Percentiles rank a stretch among this genome's conserved stretches.
These are phyloP conservation scores for Urosaurus nigricauda DNA, from an alignment of 2,797 vertebrate genomes.

Conservation along the genomic window DNA sequence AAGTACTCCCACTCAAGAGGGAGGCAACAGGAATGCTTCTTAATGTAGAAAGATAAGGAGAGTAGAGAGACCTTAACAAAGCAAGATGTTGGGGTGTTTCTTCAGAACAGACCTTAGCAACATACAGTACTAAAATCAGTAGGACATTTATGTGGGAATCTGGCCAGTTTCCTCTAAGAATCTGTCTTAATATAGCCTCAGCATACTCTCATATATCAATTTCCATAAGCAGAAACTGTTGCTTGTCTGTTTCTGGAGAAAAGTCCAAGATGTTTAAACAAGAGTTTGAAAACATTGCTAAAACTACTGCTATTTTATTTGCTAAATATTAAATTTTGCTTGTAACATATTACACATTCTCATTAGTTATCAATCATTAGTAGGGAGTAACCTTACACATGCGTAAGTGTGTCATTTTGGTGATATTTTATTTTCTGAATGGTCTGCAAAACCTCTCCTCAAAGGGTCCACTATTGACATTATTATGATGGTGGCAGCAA, in stretches of 20 bases:
- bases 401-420: too few species aligned
- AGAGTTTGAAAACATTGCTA: too few species aligned
- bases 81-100: constrained; percentile 1
- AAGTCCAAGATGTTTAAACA: not conserved
- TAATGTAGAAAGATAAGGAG: constrained; percentile 22
- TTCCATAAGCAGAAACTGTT: not conserved
- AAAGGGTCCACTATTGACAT: too few species aligned
- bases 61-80: not conserved
- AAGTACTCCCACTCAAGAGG: constrained; percentile 25
- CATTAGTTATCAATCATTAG: too few species aligned
- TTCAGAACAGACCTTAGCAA: not conserved
- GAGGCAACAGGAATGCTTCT: constrained; percentile 23
- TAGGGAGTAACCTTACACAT: too few species aligned
- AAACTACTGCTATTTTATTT: too few species aligned
- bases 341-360: too few species aligned
- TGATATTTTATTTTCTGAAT: too few species aligned
- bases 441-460: too few species aligned
- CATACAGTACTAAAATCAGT: not conserved
- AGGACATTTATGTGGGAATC: not conserved
- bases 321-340: too few species aligned
- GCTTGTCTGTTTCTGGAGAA: not conserved
- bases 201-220: not conserved
- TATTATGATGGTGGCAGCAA: too few species aligned
- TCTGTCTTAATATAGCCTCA: not conserved
- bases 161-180: constrained; percentile 18